These are phyloP conservation scores for Idris sp. DNA, from an alignment of 1,140 invertebrate genomes.

Conservation along the genomic window DNA sequence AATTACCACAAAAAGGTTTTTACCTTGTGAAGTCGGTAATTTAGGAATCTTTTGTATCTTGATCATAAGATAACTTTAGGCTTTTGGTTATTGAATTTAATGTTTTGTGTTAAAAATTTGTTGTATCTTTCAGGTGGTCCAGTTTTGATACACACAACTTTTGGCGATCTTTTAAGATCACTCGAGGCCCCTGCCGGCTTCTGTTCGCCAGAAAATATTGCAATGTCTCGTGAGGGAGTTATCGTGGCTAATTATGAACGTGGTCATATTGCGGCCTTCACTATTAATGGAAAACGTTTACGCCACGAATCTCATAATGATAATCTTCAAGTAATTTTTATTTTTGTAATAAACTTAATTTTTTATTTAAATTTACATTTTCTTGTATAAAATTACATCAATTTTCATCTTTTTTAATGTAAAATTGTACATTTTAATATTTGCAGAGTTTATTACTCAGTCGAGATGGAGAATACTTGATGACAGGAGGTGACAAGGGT, in stretches of 20 bases:
- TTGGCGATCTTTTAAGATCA: slow-evolving; percentile 96
- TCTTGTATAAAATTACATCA: slow-evolving; percentile 4
- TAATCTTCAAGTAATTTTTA: slow-evolving; percentile 89
- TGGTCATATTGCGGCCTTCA: slow-evolving; percentile 94
- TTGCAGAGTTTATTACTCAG: slow-evolving; percentile 93
- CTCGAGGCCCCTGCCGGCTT: slow-evolving; percentile 89
- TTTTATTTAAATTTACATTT: too few species aligned
- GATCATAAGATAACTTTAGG: too few species aligned
- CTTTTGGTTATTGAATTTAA: too few species aligned
- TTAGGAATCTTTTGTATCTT: slow-evolving; percentile 11
- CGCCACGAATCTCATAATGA: slow-evolving; percentile 95
- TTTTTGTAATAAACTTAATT: neutral
- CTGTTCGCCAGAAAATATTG: slow-evolving; percentile 92
- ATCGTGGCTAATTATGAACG: slow-evolving; percentile 95
- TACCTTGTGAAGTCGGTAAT: slow-evolving; percentile 10
- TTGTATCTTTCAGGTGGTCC: slow-evolving; percentile 91
- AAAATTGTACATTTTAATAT: slow-evolving; percentile 14
- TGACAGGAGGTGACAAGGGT: slow-evolving; percentile 97
- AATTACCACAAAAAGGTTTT: neutral
- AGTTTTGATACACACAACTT: slow-evolving; percentile 98
- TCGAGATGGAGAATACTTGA: slow-evolving; percentile 98
- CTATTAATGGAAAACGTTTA: slow-evolving; percentile 92
- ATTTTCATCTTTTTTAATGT: neutral
- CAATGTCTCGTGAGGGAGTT: slow-evolving; percentile 97
- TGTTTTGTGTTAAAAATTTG: too few species aligned